Evolutionary conservation across 2,888 invertebrate genomes (phyloP).

Genomic region (Brachycybe producta): DNA sequence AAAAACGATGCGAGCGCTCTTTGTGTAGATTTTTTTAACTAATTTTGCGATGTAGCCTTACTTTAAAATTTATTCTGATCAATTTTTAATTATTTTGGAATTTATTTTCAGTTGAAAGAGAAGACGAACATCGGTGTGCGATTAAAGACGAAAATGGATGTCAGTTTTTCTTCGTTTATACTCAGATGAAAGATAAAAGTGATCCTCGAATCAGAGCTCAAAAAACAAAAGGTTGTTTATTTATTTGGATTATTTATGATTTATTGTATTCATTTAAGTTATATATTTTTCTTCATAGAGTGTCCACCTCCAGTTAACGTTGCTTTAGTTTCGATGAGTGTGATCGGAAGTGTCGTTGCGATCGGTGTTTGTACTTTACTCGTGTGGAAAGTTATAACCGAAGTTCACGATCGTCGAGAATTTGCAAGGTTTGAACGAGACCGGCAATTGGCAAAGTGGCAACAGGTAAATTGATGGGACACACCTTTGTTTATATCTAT

Average conservation of each 20-base stretch:
- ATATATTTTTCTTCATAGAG: constrained; percentile 47
- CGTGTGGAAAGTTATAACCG: constrained; percentile 93
- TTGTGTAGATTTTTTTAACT: no score
- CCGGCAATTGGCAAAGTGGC: constrained; percentile 94
- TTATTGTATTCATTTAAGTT: neutral
- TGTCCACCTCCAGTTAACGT: constrained; percentile 34
- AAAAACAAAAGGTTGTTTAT: constrained; percentile 42
- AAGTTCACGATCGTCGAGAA: constrained; percentile 91
- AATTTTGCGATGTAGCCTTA: no score
- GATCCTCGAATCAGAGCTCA: constrained; percentile 28
- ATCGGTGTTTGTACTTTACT: constrained; percentile 83
- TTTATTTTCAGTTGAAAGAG: no score
- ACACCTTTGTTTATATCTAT: constrained; percentile 3
- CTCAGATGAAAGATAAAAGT: constrained; percentile 25
- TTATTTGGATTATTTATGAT: no score
- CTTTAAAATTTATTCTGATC: no score
- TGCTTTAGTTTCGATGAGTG: constrained; percentile 69
- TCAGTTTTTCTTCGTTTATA: constrained; percentile 1
- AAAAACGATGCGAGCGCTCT: no score
- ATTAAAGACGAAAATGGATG: no score
- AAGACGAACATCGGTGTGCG: no score
- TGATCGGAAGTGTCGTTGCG: constrained; percentile 90
- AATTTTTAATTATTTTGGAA: no score
- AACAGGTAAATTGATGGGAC: constrained; percentile 76
- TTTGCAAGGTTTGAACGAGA: constrained; percentile 97